A percentile compares a stretch with the other conserved stretches of the same genome.
Conservation (phyloP, 2,888 invertebrate genomes). For the Zaprionus obscuricornis region DNA sequence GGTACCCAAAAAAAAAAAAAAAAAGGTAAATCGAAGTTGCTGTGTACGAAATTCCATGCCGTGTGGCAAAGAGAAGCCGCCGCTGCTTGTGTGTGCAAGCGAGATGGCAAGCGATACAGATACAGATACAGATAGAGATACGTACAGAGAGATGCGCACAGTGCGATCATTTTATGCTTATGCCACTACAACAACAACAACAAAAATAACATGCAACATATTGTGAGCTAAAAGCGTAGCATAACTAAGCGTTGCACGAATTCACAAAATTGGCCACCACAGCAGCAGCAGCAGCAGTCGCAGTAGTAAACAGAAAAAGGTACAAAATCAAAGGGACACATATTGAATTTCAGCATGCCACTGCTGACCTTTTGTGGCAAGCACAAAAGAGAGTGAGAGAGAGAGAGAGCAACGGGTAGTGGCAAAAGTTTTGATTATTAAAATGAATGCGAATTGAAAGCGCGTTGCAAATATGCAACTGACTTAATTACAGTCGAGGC, state of each 20-base stretch:
- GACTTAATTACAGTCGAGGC: conserved; percentile 62
- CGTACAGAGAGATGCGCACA: too few relatives aligned
- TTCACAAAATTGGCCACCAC: conserved; percentile 76
- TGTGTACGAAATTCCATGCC: conserved; percentile 59
- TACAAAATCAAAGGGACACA: conserved; percentile 61
- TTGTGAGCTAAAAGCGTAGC: conserved; percentile 45
- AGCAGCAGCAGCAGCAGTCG: conserved; percentile 37
- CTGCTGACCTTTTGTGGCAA: conserved; percentile 59
- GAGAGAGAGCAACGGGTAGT: background rate
- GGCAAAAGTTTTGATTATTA: conserved; percentile 60
- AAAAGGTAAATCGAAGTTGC: conserved; percentile 18
- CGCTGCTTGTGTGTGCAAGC: too few relatives aligned
- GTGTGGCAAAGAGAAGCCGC: conserved; percentile 70
- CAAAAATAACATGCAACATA: too few relatives aligned
- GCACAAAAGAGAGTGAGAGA: background rate
- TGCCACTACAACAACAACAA: too few relatives aligned
- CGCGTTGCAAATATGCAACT: conserved; percentile 51
- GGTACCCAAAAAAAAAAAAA: conserved; percentile 40
- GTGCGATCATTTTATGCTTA: background rate
- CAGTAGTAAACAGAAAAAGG: conserved; percentile 7
- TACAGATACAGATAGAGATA: conserved; percentile 37
- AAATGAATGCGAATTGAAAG: conserved; percentile 63
- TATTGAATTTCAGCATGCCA: conserved; percentile 67
- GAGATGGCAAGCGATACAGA: conserved; percentile 47
- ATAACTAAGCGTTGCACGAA: conserved; percentile 74